Evolutionary conservation across 2,888 invertebrate species (phyloP).

Genomic region (Andrena fulva): DNA sequence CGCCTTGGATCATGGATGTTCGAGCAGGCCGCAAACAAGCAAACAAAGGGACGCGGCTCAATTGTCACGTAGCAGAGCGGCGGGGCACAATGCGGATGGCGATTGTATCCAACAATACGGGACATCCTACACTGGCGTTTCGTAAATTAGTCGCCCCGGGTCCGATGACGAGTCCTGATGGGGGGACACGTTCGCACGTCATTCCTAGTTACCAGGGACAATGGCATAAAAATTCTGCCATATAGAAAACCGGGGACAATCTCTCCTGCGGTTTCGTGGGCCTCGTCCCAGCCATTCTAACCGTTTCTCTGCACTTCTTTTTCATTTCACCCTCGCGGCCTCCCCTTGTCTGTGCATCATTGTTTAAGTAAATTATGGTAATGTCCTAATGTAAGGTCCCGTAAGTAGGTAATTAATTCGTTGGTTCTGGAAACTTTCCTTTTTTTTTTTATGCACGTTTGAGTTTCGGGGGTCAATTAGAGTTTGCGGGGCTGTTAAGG

Average conservation of each 20-base stretch:
- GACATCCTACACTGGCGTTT: conserved; percentile 72
- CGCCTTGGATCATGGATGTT: conserved; percentile 32
- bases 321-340: background rate
- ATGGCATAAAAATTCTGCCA: conserved; percentile 76
- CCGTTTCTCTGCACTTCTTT: conserved; percentile 1
- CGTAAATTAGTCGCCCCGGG: conserved; percentile 82
- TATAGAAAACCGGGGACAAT: conserved; percentile 70
- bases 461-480: background rate
- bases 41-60: conserved; percentile 78
- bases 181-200: conserved; percentile 78
- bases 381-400: no score
- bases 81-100: conserved; percentile 75
- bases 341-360: no score
- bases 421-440: no score
- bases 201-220: conserved; percentile 79
- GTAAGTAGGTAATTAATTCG: no score
- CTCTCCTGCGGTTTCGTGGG: conserved; percentile 42
- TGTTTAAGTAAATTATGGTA: no score
- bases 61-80: conserved; percentile 79
- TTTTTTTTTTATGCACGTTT: no score
- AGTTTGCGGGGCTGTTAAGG: background rate
- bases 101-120: conserved; percentile 82
- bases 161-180: conserved; percentile 77
- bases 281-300: conserved; percentile 30
- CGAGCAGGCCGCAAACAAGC: conserved; percentile 78